Evolutionary conservation across 2,113 vertebrate genomes (phyloP).

Genomic region (Monopterus albus): DNA sequence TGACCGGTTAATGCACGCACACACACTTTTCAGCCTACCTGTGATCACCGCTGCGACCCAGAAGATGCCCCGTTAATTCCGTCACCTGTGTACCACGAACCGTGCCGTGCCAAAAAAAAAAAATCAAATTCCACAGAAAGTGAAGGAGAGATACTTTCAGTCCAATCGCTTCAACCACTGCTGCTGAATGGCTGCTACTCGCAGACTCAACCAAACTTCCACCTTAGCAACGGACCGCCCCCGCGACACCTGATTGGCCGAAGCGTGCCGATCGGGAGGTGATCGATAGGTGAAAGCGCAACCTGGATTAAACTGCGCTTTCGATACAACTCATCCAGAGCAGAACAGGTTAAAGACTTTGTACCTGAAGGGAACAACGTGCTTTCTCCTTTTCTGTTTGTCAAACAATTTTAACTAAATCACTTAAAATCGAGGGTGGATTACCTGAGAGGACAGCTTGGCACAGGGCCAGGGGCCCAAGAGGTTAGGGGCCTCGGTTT

Average conservation of each 20-base stretch:
- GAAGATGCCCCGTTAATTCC: constrained; percentile 36
- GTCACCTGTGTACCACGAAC: constrained; percentile 48
- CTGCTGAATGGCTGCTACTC: constrained; percentile 74
- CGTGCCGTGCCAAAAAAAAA: constrained; percentile 56
- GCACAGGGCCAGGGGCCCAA: too few relatives aligned
- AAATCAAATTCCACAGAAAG: constrained; percentile 76
- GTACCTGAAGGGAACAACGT: background rate
- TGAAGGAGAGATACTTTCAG: constrained; percentile 40
- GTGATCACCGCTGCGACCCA: constrained; percentile 60
- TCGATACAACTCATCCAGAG: too few relatives aligned
- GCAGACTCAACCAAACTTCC: constrained; percentile 79
- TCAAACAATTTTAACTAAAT: background rate
- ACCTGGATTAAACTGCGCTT: too few relatives aligned
- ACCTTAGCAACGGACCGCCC: constrained; percentile 84
- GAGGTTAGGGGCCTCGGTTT: too few relatives aligned
- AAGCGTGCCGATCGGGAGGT: background rate
- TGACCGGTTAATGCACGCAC: background rate
- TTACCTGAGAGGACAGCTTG: too few relatives aligned
- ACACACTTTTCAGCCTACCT: constrained; percentile 45
- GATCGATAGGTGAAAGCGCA: constrained; percentile 53
- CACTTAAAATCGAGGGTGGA: too few relatives aligned
- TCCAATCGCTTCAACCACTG: constrained; percentile 71
- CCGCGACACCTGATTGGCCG: constrained; percentile 59
- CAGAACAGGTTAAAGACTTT: too few relatives aligned
- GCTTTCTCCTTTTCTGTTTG: too few relatives aligned